Evolutionary conservation across 2,888 invertebrate genomes (phyloP), one percentile per base, ranked within the genome.

Genomic region (Serrognathus titanus): DNA sequence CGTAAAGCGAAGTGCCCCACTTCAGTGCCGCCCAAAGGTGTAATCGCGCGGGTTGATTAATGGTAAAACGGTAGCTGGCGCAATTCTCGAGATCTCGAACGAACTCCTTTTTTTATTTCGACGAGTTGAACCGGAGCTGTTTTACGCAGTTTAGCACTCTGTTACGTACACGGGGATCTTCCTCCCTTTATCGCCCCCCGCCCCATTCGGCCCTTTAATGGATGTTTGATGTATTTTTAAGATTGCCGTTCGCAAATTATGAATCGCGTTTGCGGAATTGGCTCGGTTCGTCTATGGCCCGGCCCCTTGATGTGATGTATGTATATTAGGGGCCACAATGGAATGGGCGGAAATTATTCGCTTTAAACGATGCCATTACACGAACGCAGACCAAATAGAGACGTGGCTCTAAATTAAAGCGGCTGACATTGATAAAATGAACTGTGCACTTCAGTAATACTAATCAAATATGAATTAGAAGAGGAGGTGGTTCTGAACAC

Each of bases 31-130:
- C 57, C 50, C 58, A 36, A 54, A 58, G 63, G 62, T 60, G 63
- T 64, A 64, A 65, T 65, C 63, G 62, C 63, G 65, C 60, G 54
- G 46, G 56, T 65, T 66, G 66, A 66, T 66, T 65, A 65, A 66
- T 64, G 64, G 57, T 55, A 55, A 58, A 59, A 59, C 57, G 56
- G 53, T 49, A 31, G 24, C 24, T 31, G 58, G 60, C 62, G 57
- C 61, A 58, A 60, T 59, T 53, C 63, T 60, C 55, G 60, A 57
- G 53, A 57, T 55, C 53, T 57, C 57, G 49, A 58, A 61, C 55
- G 57, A 47, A 47, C 51, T 51, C 58, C 51, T 58, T 63, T 60
- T 60, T 63, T 65, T 63, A 60, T 60, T 57, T 53, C 51, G 24
- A 48, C 39, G 51, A 31, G 24, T 39, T 37, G 55, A 63, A 61